Evolutionary conservation across 2,113 vertebrate genomes (phyloP).

Genomic region (Platichthys stellatus): DNA sequence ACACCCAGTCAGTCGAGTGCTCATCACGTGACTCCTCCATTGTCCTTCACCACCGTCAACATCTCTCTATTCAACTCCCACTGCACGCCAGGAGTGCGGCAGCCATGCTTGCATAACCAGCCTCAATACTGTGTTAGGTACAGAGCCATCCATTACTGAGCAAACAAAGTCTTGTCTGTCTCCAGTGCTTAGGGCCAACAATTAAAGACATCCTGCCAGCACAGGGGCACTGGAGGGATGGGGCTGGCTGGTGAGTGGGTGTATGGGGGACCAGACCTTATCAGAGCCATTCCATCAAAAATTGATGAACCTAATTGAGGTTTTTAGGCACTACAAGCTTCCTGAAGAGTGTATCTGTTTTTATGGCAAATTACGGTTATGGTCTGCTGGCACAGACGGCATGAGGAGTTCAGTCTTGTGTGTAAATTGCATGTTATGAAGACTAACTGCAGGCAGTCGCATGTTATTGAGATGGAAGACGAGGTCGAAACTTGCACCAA

Average conservation of each 20-base stretch:
- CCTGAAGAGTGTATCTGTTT: conserved; percentile 70
- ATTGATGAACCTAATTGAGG: conserved; percentile 84
- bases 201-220: conserved; percentile 81
- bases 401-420: conserved; percentile 57
- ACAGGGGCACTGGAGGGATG: conserved; percentile 57
- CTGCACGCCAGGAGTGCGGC: conserved; percentile 57
- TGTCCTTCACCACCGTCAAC: conserved; percentile 3
- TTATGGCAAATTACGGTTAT: conserved; percentile 58
- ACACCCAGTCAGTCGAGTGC: too few relatives aligned
- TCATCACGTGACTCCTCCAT: conserved; percentile 25
- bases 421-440: conserved; percentile 78
- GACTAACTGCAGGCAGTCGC: conserved; percentile 75
- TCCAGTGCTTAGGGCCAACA: conserved; percentile 83
- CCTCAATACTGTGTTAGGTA: conserved; percentile 79
- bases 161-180: conserved; percentile 83
- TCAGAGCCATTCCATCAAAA: conserved; percentile 80
- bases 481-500: conserved; percentile 60
- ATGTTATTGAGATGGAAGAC: conserved; percentile 68
- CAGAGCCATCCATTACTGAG: conserved; percentile 82
- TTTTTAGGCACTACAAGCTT: conserved; percentile 81
- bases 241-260: not conserved
- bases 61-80: conserved; percentile 27
- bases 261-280: conserved; percentile 50
- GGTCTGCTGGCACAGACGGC: conserved; percentile 47
- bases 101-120: conserved; percentile 63